A percentile compares a stretch with the other conserved stretches of the same genome.
These are phyloP conservation scores for Eupithecia insigniata DNA, from an alignment of 2,888 invertebrate species.

Conservation along the genomic window DNA sequence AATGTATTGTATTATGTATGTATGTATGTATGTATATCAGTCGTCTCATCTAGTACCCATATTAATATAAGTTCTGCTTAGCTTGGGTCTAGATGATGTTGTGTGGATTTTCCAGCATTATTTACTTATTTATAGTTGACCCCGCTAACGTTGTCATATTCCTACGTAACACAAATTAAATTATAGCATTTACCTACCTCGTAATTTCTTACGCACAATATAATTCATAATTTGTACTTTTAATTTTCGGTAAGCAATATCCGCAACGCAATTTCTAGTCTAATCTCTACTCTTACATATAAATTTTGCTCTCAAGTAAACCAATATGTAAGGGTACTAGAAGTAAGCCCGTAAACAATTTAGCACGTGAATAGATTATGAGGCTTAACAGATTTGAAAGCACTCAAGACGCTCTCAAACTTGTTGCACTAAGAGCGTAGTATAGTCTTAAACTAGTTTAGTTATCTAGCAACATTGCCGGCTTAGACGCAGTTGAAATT, in stretches of 20 bases:
- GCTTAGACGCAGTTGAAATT: slow-evolving; percentile 76
- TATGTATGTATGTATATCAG: too few relatives aligned
- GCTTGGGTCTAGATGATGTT: too few relatives aligned
- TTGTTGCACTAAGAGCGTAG: slow-evolving; percentile 80
- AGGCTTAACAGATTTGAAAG: slow-evolving; percentile 75
- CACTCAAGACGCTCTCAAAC: slow-evolving; percentile 80
- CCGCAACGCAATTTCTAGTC: neutral
- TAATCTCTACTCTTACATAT: neutral
- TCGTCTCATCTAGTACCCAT: too few relatives aligned
- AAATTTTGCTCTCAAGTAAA: slow-evolving; percentile 1
- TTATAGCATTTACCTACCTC: neutral
- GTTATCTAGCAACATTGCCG: slow-evolving; percentile 73
- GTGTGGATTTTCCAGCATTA: too few relatives aligned
- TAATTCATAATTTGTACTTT: too few relatives aligned
- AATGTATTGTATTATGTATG: too few relatives aligned
- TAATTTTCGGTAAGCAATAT: neutral
- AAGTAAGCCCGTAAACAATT: slow-evolving; percentile 47
- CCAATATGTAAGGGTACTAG: neutral
- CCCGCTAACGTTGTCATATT: neutral
- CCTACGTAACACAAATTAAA: neutral
- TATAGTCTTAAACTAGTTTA: slow-evolving; percentile 83
- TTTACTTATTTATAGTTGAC: neutral
- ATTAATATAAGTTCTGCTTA: too few relatives aligned
- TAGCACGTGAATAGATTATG: slow-evolving; percentile 48
- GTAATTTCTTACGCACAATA: neutral